Percentiles rank a stretch among this genome's conserved stretches.
Evolutionary conservation across 53 echinoderm and acorn worm genomes (phyloP).

Genomic region (Arbacia lixula): DNA sequence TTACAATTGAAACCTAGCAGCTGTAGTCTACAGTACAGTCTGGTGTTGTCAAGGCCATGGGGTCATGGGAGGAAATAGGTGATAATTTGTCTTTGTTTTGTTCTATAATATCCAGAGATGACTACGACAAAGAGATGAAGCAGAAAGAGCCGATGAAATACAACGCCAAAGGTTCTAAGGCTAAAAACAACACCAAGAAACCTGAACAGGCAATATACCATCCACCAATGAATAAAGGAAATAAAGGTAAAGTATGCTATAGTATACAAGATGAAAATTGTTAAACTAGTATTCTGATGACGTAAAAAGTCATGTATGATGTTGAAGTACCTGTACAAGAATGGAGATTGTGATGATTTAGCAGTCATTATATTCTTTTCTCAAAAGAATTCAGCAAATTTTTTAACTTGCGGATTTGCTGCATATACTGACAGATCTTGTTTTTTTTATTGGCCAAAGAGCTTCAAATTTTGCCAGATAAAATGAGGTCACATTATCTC

Average conservation of each 20-base stretch:
- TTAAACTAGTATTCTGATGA: too few species aligned
- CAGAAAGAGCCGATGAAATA: slow-evolving; percentile 3
- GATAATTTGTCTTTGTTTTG: too few species aligned
- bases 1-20: too few species aligned
- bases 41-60: neutral
- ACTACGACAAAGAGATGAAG: slow-evolving; percentile 46
- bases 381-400: too few species aligned
- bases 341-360: neutral
- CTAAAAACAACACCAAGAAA: slow-evolving; percentile 8
- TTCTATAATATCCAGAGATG: slow-evolving; percentile 14
- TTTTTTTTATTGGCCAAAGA: too few species aligned
- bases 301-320: too few species aligned
- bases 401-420: too few species aligned
- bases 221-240: slow-evolving; percentile 20
- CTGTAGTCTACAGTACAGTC: neutral
- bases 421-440: too few species aligned
- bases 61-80: too few species aligned
- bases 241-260: slow-evolving; percentile 8
- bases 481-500: too few species aligned
- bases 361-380: neutral
- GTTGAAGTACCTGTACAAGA: neutral
- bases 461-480: too few species aligned
- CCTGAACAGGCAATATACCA: slow-evolving; percentile 6
- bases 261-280: too few species aligned
- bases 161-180: neutral